These are phyloP conservation scores for Leptinotarsa peninsularis DNA, from an alignment of 2,888 invertebrate species.

Conservation along the genomic window DNA sequence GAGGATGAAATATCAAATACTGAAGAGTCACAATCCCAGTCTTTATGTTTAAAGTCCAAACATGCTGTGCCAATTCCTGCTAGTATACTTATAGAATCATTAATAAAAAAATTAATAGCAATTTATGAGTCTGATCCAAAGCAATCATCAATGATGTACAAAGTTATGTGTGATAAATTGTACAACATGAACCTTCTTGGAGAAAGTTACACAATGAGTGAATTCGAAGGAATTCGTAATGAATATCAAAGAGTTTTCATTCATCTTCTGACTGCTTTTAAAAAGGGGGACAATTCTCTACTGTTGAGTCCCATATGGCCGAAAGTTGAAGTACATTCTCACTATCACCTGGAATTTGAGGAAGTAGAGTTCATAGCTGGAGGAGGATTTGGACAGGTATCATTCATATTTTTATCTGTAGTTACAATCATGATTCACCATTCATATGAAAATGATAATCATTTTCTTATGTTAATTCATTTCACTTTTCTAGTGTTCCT, in stretches of 20 bases:
- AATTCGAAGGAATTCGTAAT: conserved; percentile 77
- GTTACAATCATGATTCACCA: background rate
- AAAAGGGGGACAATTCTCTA: conserved; percentile 69
- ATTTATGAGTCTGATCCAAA: conserved; percentile 73
- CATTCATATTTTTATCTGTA: background rate
- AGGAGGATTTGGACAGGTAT: conserved; percentile 82
- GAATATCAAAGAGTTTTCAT: conserved; percentile 77
- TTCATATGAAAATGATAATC: background rate
- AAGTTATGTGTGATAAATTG: conserved; percentile 76
- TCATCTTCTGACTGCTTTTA: conserved; percentile 73
- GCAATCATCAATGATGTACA: conserved; percentile 73
- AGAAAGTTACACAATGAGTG: conserved; percentile 76
- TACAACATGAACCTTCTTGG: conserved; percentile 78
- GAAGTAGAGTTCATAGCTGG: conserved; percentile 77
- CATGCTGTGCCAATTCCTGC: conserved; percentile 69
- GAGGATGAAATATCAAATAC: conserved; percentile 25
- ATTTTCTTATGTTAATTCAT: no score
- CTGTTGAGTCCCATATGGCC: conserved; percentile 69
- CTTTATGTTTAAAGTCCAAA: conserved; percentile 34
- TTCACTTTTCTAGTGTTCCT: no score
- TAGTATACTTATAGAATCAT: conserved; percentile 77
- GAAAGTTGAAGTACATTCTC: conserved; percentile 70
- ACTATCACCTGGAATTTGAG: conserved; percentile 78
- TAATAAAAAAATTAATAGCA: conserved; percentile 76
- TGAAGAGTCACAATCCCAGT: conserved; percentile 30